A percentile compares a stretch with the other conserved stretches of the same genome.
phyloP scores from a whole-genome alignment of 2,888 invertebrate species.

The Nephrotoma guestfalica region DNA sequence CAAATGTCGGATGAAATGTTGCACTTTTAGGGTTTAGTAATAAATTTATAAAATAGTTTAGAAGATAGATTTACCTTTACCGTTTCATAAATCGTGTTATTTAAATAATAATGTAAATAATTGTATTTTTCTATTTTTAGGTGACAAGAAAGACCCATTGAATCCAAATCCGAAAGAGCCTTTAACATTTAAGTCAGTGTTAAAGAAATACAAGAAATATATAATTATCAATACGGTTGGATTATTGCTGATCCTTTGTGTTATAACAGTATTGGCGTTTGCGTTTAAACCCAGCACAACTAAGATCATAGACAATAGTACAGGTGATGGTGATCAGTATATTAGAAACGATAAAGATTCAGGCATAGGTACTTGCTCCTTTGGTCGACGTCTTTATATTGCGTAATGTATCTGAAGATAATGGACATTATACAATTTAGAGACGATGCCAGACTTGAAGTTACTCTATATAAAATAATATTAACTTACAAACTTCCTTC shows the following conservation, averaged over 20 bases:
- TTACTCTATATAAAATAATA: not conserved
- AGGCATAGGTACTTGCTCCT: conserved; percentile 29
- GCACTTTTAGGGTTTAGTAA: no score
- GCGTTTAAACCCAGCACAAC: not conserved
- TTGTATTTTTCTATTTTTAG: not conserved
- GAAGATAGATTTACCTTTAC: no score
- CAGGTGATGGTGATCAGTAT: conserved; percentile 30
- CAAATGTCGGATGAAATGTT: no score
- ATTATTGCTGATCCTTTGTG: not conserved
- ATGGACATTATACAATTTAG: no score
- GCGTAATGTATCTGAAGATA: no score
- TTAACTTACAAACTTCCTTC: not conserved
- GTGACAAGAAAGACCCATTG: not conserved
- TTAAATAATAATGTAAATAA: no score
- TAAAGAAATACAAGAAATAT: not conserved
- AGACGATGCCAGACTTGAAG: no score
- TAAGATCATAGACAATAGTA: not conserved
- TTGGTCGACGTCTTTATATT: no score
- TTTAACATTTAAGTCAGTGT: not conserved
- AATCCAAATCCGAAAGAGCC: not conserved
- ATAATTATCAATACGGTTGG: not conserved
- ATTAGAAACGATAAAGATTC: conserved; percentile 32
- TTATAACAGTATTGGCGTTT: not conserved
- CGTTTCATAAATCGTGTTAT: no score
- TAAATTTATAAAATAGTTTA: no score